phyloP scores from a whole-genome alignment of 1,140 invertebrate genomes.

The Leptinotarsa lineolata region DNA sequence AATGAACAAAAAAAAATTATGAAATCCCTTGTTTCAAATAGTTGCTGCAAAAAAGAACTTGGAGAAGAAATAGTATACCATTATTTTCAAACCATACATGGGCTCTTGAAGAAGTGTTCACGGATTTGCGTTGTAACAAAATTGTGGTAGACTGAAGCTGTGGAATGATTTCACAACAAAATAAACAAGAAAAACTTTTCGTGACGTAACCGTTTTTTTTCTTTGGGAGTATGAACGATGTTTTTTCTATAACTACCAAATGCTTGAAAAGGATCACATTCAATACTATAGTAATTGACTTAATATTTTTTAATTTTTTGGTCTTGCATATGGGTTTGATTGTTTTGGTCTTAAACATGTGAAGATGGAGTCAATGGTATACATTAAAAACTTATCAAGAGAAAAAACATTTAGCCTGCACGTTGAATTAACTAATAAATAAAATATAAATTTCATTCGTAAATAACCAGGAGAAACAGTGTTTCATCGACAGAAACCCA shows the following conservation, averaged over 20 bases:
- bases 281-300: conserved; percentile 23
- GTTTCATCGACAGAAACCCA: too few relatives aligned
- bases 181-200: conserved; percentile 3
- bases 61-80: too few relatives aligned
- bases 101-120: neutral
- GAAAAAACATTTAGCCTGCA: too few relatives aligned
- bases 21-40: too few relatives aligned
- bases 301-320: conserved; percentile 14
- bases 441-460: too few relatives aligned
- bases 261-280: conserved; percentile 19
- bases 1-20: too few relatives aligned
- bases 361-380: too few relatives aligned
- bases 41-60: too few relatives aligned
- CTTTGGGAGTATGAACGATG: neutral
- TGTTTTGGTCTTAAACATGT: neutral
- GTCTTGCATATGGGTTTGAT: conserved; percentile 18
- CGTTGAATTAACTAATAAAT: too few relatives aligned
- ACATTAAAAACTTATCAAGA: too few relatives aligned
- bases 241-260: conserved; percentile 20
- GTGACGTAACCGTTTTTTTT: neutral
- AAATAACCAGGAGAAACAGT: too few relatives aligned
- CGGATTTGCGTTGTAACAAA: conserved; percentile 10
- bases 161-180: conserved; percentile 12
- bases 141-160: conserved; percentile 16
- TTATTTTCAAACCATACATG: too few relatives aligned